Percentiles rank a stretch among this genome's conserved stretches.
These are phyloP conservation scores for Seira ritae DNA, from an alignment of 2,888 invertebrate genomes.

Conservation along the genomic window DNA sequence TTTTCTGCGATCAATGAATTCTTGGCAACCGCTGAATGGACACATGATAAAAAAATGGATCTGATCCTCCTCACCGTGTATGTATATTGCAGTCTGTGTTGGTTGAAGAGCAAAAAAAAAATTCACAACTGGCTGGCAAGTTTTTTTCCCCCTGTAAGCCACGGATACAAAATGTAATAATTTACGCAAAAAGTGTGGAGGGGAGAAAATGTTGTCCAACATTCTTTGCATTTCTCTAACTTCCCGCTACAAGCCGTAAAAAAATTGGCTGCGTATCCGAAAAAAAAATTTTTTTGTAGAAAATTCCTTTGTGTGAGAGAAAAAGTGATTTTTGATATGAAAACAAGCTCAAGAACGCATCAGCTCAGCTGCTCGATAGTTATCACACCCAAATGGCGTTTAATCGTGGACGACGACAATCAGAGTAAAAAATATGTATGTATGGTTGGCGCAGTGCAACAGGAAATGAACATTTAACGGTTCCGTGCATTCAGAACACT, in stretches of 20 bases:
- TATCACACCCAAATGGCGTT: conserved; percentile 40
- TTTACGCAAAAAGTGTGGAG: conserved; percentile 5
- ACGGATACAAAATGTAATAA: too few relatives aligned
- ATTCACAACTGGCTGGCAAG: too few relatives aligned
- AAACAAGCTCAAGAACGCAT: background rate
- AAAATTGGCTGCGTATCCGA: conserved; percentile 60
- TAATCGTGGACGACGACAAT: conserved; percentile 47
- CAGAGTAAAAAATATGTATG: conserved; percentile 23
- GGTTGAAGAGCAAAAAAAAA: too few relatives aligned
- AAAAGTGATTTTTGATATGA: conserved; percentile 44
- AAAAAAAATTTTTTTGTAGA: conserved; percentile 17
- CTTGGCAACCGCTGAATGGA: conserved; percentile 62
- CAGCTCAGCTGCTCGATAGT: background rate
- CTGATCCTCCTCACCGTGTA: too few relatives aligned
- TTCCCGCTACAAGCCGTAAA: conserved; percentile 37
- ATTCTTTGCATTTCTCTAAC: conserved; percentile 58
- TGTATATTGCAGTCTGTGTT: too few relatives aligned
- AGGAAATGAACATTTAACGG: conserved; percentile 56
- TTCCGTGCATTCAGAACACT: conserved; percentile 32
- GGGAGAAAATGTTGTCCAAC: conserved; percentile 46
- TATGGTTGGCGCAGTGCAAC: conserved; percentile 45
- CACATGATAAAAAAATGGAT: conserved; percentile 33
- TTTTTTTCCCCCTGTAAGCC: too few relatives aligned
- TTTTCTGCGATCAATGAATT: conserved; percentile 35
- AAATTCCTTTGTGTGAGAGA: conserved; percentile 28